Conservation (phyloP, 2,797 vertebrate genomes). For the Lutjanus argentimaculatus region DNA sequence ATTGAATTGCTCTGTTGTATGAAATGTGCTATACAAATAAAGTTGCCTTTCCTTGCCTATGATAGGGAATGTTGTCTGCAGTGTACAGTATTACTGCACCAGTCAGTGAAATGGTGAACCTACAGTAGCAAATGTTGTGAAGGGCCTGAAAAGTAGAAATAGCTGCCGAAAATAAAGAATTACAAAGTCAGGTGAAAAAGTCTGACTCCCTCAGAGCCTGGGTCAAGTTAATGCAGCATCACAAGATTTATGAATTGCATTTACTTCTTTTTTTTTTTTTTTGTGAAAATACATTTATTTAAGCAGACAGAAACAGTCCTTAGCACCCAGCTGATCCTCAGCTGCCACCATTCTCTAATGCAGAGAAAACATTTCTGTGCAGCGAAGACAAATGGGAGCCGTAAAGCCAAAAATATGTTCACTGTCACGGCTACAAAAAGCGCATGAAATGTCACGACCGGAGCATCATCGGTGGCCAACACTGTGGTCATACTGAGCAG, state of each 20-base stretch:
- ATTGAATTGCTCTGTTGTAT: too few species aligned
- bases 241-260: not conserved
- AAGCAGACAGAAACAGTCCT: constrained; percentile 2
- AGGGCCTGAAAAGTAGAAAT: constrained; percentile 1
- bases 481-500: constrained; percentile 49
- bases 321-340: constrained; percentile 18
- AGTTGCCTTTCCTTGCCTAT: too few species aligned
- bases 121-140: not conserved
- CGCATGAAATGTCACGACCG: constrained; percentile 56
- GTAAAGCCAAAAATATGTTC: constrained; percentile 38
- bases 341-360: constrained; percentile 23
- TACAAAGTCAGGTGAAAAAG: not conserved
- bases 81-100: not conserved
- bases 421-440: constrained; percentile 52
- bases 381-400: constrained; percentile 34
- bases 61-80: not conserved
- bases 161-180: not conserved
- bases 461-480: constrained; percentile 31
- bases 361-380: constrained; percentile 22
- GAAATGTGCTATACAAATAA: too few species aligned
- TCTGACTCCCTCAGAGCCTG: not conserved
- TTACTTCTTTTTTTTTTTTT: not conserved
- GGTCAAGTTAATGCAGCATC: not conserved
- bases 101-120: constrained; percentile 10
- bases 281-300: not conserved